phyloP scores from a whole-genome alignment of 2,797 vertebrate species.

The Micrastur ruficollis region DNA sequence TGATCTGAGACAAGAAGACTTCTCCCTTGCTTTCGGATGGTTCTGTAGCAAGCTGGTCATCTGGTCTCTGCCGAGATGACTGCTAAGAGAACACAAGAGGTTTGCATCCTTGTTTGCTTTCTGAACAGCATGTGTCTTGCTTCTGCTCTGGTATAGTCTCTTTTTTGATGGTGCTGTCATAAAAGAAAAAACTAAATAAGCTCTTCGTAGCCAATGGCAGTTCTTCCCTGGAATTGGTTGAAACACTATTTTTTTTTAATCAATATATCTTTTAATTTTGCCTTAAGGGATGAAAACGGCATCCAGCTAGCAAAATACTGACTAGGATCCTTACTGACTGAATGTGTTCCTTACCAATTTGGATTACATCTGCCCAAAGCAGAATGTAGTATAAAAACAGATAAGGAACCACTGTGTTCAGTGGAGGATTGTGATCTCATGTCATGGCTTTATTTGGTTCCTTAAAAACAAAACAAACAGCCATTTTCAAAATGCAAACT shows the following conservation, averaged over 20 bases:
- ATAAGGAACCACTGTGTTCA: not conserved
- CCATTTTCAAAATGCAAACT: not conserved
- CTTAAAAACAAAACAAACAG: not conserved
- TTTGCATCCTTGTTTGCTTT: not conserved
- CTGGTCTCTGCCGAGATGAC: not conserved
- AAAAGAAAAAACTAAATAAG: not conserved
- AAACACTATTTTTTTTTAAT: conserved; percentile 17
- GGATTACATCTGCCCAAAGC: not conserved
- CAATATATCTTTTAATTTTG: not conserved
- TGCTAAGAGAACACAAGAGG: not conserved
- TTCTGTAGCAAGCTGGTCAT: conserved; percentile 8
- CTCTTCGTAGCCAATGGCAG: not conserved
- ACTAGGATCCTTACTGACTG: not conserved
- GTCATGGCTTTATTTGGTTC: not conserved
- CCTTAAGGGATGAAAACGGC: not conserved
- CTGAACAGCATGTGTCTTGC: not conserved
- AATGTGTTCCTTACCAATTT: not conserved
- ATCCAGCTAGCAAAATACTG: not conserved
- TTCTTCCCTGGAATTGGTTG: not conserved
- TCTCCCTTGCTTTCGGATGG: not conserved
- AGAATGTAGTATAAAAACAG: not conserved
- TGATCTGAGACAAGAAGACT: not conserved
- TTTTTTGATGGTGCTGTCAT: not conserved
- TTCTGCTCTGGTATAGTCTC: not conserved
- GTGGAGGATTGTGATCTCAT: not conserved